Percentiles rank a stretch among this genome's conserved stretches.
Conservation (phyloP, 2,888 invertebrate genomes). For the Agonopterix heracliana region DNA sequence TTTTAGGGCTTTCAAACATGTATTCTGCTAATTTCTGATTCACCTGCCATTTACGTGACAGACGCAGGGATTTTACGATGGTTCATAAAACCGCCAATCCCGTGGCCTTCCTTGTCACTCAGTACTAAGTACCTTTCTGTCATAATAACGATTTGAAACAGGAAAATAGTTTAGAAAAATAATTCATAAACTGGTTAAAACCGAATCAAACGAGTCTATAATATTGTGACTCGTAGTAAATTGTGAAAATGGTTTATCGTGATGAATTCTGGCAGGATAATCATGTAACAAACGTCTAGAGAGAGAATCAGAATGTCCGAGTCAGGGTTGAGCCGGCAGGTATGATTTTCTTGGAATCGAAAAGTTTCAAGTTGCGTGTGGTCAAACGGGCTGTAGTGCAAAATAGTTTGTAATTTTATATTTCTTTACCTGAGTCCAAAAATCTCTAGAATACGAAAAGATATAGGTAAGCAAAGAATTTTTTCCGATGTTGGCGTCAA, state of each 20-base stretch:
- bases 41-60: neutral
- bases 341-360: conserved; percentile 3
- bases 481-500: too few relatives aligned
- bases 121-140: too few relatives aligned
- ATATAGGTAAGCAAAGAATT: too few relatives aligned
- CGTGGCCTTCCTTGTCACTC: neutral
- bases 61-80: conserved; percentile 24
- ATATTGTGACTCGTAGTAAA: too few relatives aligned
- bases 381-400: neutral
- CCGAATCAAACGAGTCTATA: too few relatives aligned
- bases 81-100: conserved; percentile 14
- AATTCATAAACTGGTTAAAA: too few relatives aligned
- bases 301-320: neutral
- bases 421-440: too few relatives aligned
- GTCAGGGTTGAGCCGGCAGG: conserved; percentile 5
- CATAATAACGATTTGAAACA: too few relatives aligned
- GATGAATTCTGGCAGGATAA: conserved; percentile 8
- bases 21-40: neutral
- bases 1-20: neutral
- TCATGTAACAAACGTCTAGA: conserved; percentile 1
- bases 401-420: too few relatives aligned
- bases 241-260: too few relatives aligned
- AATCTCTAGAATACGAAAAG: too few relatives aligned
- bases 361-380: neutral
- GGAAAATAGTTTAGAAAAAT: too few relatives aligned